phyloP scores from a whole-genome alignment of 1,140 invertebrate genomes.

The Heliothis virescens region DNA sequence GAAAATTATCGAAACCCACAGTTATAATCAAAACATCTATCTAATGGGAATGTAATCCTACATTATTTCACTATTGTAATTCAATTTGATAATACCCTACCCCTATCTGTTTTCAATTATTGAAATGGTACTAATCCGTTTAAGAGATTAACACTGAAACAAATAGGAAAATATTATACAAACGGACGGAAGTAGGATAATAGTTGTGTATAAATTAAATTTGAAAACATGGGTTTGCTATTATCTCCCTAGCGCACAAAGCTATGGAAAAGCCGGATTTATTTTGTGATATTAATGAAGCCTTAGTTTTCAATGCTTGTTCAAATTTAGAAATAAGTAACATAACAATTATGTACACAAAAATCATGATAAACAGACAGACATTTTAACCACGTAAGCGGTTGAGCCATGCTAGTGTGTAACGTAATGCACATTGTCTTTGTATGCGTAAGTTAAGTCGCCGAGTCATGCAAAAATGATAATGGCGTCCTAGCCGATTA shows the following conservation, averaged over 20 bases:
- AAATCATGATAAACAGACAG: too few relatives aligned
- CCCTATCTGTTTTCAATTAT: conserved; percentile 54
- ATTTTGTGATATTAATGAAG: conserved; percentile 18
- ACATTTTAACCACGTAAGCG: too few relatives aligned
- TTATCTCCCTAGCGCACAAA: conserved; percentile 31
- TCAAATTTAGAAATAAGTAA: background rate
- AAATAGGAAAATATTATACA: conserved; percentile 62
- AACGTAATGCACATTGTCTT: too few relatives aligned
- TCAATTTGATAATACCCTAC: conserved; percentile 23
- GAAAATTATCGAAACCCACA: background rate
- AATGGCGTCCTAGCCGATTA: too few relatives aligned
- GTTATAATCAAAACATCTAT: background rate
- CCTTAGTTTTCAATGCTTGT: background rate
- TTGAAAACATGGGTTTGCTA: conserved; percentile 24
- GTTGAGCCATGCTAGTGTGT: too few relatives aligned
- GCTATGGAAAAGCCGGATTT: conserved; percentile 6
- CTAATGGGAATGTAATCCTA: conserved; percentile 10
- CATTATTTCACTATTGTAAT: conserved; percentile 41
- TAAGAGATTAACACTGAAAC: conserved; percentile 59
- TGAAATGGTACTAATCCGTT: conserved; percentile 59
- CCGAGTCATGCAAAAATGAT: too few relatives aligned
- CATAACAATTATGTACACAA: too few relatives aligned
- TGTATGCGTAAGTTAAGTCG: too few relatives aligned
- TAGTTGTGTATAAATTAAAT: conserved; percentile 40
- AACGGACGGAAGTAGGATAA: background rate